Base-by-base conservation (phyloP, 1,140 invertebrate species). In the Wasmannia auropunctata region DNA sequence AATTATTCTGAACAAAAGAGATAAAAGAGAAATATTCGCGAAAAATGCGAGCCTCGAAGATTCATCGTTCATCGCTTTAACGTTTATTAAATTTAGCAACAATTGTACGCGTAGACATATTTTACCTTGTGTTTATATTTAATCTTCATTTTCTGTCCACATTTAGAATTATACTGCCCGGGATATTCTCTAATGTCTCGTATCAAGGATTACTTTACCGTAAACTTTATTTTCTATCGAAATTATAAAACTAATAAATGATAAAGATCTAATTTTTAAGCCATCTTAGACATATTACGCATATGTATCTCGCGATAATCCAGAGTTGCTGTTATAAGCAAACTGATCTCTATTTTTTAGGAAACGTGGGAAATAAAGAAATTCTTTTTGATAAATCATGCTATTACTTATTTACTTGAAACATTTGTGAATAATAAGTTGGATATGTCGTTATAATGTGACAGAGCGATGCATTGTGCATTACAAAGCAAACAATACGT, bases 291-390 rank as follows among this genome's bases (percentile, higher is more conserved):
- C 28, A 76, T 31, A 14, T 77, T 4, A 40, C 16, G 40, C 19
- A 16, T 40, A 22, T 31, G 2, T 58, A 34, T 54, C 16, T 63
- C 25, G 19, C 46, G 34, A n/a, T 75, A 75, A 28, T 46, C 5
- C 75, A 63, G 14, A 58, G 3, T 77, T 28, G 37, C 0, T 6
- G 4, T 37, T 79, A 14, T 80, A 69, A 5, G 0, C 19, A 54
- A 80, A 31, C 1, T 11, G 43, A 80, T 69, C 46, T 80, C 76
- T 79, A 79, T 79, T 79, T 80, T 69, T 28, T 54, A 76, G n/a
- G 0, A 80, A 80, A 67, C 1, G 40, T 43, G 14, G 40, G 8
- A 40, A 80, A 80, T 80, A 80, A 80, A 80, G 4, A 56, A 25
- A 28, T 51, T 37, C 8, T 80, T 54, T 69, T n/a, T n/a, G n/a